A percentile compares a stretch with the other conserved stretches of the same genome.
phyloP scores from a whole-genome alignment of 2,797 vertebrate species.

The Pseudocheirus occidentalis region DNA sequence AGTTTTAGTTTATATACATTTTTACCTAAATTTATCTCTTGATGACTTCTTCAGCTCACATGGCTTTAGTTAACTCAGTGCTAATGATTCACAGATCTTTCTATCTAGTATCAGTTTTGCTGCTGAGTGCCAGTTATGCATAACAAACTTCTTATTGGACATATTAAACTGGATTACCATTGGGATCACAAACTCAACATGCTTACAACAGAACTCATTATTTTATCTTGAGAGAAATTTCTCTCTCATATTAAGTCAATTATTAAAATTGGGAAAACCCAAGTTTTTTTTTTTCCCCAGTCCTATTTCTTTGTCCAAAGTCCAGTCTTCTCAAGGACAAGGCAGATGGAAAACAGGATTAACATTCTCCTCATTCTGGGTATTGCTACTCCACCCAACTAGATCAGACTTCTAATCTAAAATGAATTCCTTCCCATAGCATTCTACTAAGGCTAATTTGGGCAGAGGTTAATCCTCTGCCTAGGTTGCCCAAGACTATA shows the following conservation, averaged over 20 bases:
- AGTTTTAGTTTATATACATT: neutral
- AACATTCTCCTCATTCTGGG: neutral
- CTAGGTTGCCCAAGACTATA: neutral
- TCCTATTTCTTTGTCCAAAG: neutral
- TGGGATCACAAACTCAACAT: neutral
- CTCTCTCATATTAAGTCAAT: neutral
- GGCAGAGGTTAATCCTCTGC: neutral
- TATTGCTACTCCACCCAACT: neutral
- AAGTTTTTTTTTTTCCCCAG: neutral
- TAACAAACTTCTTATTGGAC: neutral
- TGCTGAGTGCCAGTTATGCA: neutral
- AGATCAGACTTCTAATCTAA: neutral
- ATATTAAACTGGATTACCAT: neutral
- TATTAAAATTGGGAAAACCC: neutral
- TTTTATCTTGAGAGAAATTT: neutral
- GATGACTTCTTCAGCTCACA: neutral
- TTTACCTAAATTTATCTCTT: neutral
- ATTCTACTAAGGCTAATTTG: neutral
- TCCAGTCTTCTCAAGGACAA: neutral
- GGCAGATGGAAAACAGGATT: neutral
- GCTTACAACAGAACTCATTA: neutral
- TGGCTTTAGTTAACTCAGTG: neutral
- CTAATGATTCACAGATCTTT: neutral
- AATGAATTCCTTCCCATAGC: neutral
- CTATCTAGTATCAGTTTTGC: neutral